Evolutionary conservation across 1,140 invertebrate species (phyloP), one percentile per base, ranked within the genome.

Genomic region (Theocolax elegans): DNA sequence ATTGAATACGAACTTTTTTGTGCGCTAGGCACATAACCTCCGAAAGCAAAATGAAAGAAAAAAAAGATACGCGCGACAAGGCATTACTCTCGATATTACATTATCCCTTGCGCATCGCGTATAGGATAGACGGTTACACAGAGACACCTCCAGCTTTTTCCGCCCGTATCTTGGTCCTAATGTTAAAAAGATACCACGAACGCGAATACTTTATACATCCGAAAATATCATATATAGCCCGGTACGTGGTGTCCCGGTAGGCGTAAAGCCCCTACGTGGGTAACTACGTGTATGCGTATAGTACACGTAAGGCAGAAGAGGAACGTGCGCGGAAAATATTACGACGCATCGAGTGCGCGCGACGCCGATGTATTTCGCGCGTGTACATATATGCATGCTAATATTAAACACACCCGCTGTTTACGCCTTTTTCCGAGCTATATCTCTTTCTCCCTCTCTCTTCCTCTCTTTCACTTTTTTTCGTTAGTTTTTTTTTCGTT

Each of bases 181-280:
- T 68, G 66, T 68, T 53, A 53, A 68, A 68, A 68, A 68, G 66
- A 68, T 62, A 62, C 56, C 66, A 60, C 56, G 66, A 31, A 40
- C 40, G 40, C 29, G 27, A 25, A 49, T 59, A 58, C 27, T 51
- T 49, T 59, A 59, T 67, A 49, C 54, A 58, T 67, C 40, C 53
- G 27, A 58, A 67, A 58, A 42, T 40, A 29, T 27, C n/a, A n/a
- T n/a, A n/a, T n/a, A n/a, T n/a, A n/a, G n/a, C 35, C 35, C 12
- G 35, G 35, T 12, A 38, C 35, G 35, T 7, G 35, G 12, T 38
- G 35, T 12, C 6, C 6, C 35, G 35, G 35, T 12, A 7, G 35
- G 12, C 35, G 35, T 12, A 12, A 12, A 38, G 35, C 12, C 35
- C 53, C 15, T n/a, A 35, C 35, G 54, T 40, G 54, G 38, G 27